Base-by-base conservation (phyloP, 2,113 vertebrate genomes). In the Tenrec ecaudatus region DNA sequence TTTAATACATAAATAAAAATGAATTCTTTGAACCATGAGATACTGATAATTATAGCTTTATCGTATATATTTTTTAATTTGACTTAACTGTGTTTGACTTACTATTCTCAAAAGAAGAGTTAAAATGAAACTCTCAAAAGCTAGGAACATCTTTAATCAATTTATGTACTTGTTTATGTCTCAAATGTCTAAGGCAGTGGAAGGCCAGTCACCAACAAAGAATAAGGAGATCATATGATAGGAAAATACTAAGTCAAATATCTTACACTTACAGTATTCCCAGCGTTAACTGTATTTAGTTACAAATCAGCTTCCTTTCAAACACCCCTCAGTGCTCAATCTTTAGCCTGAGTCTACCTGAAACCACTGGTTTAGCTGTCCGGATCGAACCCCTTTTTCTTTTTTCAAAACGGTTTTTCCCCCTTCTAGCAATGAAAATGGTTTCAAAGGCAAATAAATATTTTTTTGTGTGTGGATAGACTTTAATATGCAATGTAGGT, bases 131-230 rank as follows among this genome's bases (percentile, higher is more conserved):
- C 40, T 80, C 58, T 94, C 64, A 95, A 86, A 94, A 81, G 66
- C 92, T 77, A 92, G 36, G 43, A 69, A 93, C 27, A 92, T 86
- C 71, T 96, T 95, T 95, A 90, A 94, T 90, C 83, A 96, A 93
- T 96, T 93, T 95, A 81, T 76, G 20, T 94, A 60, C 64, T 83
- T 81, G n/a, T 82, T 94, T 93, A 77, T 96, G 66, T 96, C 94
- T 96, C 77, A 83, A 14, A 93, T 95, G 29, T 94, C 76, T 90
- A 86, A 95, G 38, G 82, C 31, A 95, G 79, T 86, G 9, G 31
- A 95, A 91, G 92, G 84, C 38, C n/a, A 91, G 22, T 95, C 79
- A 82, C 57, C 62, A 90, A 89, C 25, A 92, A 82, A 89, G 58
- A 89, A 82, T 73, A 94, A 92, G 73, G 31, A 82, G 68, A 91